Evolutionary conservation across 2,888 invertebrate genomes (phyloP), one percentile per base, ranked within the genome.

Genomic region (Allacma fusca): DNA sequence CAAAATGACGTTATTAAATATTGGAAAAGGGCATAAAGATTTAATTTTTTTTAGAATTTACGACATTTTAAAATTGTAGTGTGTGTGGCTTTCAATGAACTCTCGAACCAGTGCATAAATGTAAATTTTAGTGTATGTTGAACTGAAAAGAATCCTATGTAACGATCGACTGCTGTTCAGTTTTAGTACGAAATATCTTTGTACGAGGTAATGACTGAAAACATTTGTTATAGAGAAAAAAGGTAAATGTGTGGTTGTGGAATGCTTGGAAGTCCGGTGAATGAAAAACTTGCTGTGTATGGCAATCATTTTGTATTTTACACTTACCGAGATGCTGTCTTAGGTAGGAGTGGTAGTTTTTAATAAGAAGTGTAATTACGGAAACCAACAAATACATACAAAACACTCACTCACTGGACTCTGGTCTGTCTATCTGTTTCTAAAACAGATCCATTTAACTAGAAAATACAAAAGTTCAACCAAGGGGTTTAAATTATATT

Each of bases 221-320:
- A 44, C 62, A 59, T 26, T 40, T 68, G 28, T 29, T 68, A 40
- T 68, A 62, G 12, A 62, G 62, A 23, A 62, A 62, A 62, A 24
- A 62, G 24, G 62, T 62, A 57, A 71, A 26, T 26, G 71, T 26
- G 59, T 73, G 73, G 73, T 73, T 73, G 73, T 73, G 73, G 62
- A 62, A 73, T 62, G 73, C 29, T 59, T 62, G 64, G n/a, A 59
- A 28, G 62, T 73, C 73, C 73, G 73, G 73, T 73, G 73, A 73
- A 73, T 73, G 71, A 71, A 71, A 34, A 57, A 73, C 40, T 68
- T 73, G 57, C 73, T 62, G 73, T 57, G 73, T 73, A 73, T 62
- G 73, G 73, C 73, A 73, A 73, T 73, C 73, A 73, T 73, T 73
- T 73, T 73, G 73, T 73, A 73, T 73, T 73, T 73, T 71, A 73